Percentiles rank a stretch among this genome's conserved stretches.
Evolutionary conservation across 1,140 invertebrate species (phyloP).

Genomic region (Drosophila orosa): DNA sequence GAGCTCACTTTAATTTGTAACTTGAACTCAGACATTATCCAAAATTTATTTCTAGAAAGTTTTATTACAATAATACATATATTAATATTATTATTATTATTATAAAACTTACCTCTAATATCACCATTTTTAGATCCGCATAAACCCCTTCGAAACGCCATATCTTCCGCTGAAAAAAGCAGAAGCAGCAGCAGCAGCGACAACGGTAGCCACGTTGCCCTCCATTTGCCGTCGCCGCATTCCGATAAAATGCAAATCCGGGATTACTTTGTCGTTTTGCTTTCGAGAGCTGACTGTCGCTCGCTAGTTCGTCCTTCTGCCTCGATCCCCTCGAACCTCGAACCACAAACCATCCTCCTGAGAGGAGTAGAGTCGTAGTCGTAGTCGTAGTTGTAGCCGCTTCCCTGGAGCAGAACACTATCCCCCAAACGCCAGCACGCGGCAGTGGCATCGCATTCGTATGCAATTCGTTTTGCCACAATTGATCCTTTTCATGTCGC

Average conservation of each 20-base stretch:
- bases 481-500: slow-evolving; percentile 83
- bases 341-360: not conserved
- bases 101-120: too few species aligned
- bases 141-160: slow-evolving; percentile 5
- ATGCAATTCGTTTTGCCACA: slow-evolving; percentile 83
- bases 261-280: slow-evolving; percentile 83
- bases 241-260: slow-evolving; percentile 82
- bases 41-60: too few species aligned
- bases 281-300: slow-evolving; percentile 73
- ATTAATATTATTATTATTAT: too few species aligned
- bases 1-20: too few species aligned
- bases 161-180: slow-evolving; percentile 42
- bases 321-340: slow-evolving; percentile 9
- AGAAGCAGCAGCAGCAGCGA: slow-evolving; percentile 26
- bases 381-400: slow-evolving; percentile 4
- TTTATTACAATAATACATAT: too few species aligned
- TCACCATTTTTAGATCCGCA: not conserved
- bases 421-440: slow-evolving; percentile 30
- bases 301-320: slow-evolving; percentile 6
- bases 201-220: slow-evolving; percentile 48
- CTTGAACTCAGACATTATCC: too few species aligned
- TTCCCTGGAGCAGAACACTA: slow-evolving; percentile 26
- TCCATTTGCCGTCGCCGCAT: slow-evolving; percentile 73
- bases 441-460: slow-evolving; percentile 72
- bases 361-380: slow-evolving; percentile 3